These are phyloP conservation scores for Pheucticus melanocephalus DNA, from an alignment of 2,113 vertebrate species.

Conservation along the genomic window DNA sequence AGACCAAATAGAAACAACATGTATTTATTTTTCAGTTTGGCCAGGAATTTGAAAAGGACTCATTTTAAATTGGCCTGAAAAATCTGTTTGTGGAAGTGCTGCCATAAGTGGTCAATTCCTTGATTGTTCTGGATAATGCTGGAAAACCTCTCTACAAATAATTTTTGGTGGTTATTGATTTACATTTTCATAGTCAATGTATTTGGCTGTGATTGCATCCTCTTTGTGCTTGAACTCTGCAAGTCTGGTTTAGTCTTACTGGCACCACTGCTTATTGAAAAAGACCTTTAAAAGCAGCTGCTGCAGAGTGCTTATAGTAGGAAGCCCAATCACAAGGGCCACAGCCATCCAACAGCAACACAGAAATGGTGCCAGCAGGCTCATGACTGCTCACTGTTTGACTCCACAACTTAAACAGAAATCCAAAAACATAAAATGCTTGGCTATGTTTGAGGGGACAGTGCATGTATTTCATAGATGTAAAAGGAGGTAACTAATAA, in stretches of 20 bases:
- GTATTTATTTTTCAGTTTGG: not conserved
- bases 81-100: not conserved
- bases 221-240: not conserved
- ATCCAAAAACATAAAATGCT: not conserved
- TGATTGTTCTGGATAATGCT: not conserved
- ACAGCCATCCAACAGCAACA: slow-evolving; percentile 23
- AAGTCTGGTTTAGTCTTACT: not conserved
- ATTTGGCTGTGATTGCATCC: not conserved
- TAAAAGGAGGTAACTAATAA: not conserved
- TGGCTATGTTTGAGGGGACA: not conserved
- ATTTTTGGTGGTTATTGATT: not conserved
- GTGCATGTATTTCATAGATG: not conserved
- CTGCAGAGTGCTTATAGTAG: not conserved
- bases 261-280: not conserved
- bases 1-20: not conserved
- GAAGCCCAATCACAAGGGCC: not conserved
- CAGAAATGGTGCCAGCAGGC: not conserved
- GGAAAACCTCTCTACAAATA: not conserved
- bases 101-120: not conserved
- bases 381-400: not conserved
- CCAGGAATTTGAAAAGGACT: not conserved
- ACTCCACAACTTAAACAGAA: not conserved
- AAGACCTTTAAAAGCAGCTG: slow-evolving; percentile 5
- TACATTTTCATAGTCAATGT: not conserved
- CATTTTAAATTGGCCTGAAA: not conserved